Base-by-base conservation (phyloP, 2,797 vertebrate genomes). In the Smutsia temminckii region DNA sequence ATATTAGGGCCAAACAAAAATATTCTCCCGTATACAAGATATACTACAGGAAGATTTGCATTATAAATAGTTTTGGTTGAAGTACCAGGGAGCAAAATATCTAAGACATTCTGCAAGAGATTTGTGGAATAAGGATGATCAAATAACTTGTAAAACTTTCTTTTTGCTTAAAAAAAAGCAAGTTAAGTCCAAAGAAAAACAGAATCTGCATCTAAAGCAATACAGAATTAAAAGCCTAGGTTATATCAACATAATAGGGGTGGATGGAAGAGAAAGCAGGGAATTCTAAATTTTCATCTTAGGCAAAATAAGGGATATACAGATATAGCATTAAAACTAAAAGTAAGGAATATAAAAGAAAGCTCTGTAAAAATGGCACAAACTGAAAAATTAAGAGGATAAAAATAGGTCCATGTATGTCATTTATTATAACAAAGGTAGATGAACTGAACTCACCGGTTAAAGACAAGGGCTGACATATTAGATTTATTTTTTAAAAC, bases 321-420 rank as follows among this genome's bases (percentile, higher is more conserved):
- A 83, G 20, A 64, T 51, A 27, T 12, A 68, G 53, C 12, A 66
- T 42, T 53, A 72, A 84, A 53, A 94, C 68, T 53, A 81, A 91
- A 91, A 77, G 6, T 63, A 80, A 75, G 40, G 71, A 86, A 63
- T 34, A 51, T 63, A 64, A 90, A 86, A 89, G 12, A 83, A 57
- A 79, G 27, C 29, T n/a, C 27, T 75, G 16, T 69, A 55, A 84
- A 69, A 90, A 51, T 46, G 57, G 14, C 23, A 59, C 63, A 46
- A 89, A 83, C 12, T 68, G 46, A 85, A 88, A 96, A 88, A n/a
- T 85, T 61, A 81, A 49, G 46, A 55, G 61, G 37, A 84, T 84
- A 94, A 91, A 89, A 94, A 74, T 49, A 93, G 34, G 71, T 55
- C 13, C 25, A 40, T 1, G 32, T 34, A 40, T 69, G 37, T 91